Percentiles rank a stretch among this genome's conserved stretches.
Evolutionary conservation across 2,797 vertebrate genomes (phyloP).

Genomic region (Allenopithecus nigroviridis): DNA sequence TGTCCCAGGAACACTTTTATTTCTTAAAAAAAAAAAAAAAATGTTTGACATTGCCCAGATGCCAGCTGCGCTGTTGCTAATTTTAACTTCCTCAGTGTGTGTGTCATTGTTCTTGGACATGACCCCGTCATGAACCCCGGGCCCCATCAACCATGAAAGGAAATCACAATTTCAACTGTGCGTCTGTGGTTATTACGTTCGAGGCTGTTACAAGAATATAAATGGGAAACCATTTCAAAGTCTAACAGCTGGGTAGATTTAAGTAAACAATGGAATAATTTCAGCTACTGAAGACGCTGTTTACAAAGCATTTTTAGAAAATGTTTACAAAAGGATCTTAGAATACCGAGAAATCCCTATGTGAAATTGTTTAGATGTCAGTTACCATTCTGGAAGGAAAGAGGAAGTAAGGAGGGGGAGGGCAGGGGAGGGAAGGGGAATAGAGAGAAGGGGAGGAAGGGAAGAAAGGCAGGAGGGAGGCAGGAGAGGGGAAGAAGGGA

Average conservation of each 20-base stretch:
- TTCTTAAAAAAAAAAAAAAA: not conserved
- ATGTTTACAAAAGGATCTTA: not conserved
- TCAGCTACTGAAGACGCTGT: not conserved
- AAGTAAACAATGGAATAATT: fast-evolving
- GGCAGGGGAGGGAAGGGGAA: no score
- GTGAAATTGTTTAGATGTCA: not conserved
- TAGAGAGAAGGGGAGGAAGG: not conserved
- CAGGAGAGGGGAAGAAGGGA: fast-evolving
- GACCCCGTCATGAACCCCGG: fast-evolving
- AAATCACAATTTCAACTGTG: not conserved
- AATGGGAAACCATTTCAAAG: not conserved
- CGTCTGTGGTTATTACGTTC: fast-evolving
- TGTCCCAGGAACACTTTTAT: not conserved
- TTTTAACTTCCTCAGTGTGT: not conserved
- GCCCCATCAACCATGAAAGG: fast-evolving
- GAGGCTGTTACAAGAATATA: not conserved
- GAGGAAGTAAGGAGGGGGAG: not conserved
- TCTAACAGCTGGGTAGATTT: not conserved
- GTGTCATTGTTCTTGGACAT: not conserved
- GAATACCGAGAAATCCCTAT: not conserved
- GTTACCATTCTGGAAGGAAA: not conserved
- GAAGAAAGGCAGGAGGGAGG: not conserved
- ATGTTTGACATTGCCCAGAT: not conserved
- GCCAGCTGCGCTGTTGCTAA: not conserved
- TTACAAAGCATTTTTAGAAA: not conserved